Percentiles rank a stretch among this genome's conserved stretches.
phyloP scores from a whole-genome alignment of 2,797 vertebrate genomes.

The Urosaurus nigricauda region DNA sequence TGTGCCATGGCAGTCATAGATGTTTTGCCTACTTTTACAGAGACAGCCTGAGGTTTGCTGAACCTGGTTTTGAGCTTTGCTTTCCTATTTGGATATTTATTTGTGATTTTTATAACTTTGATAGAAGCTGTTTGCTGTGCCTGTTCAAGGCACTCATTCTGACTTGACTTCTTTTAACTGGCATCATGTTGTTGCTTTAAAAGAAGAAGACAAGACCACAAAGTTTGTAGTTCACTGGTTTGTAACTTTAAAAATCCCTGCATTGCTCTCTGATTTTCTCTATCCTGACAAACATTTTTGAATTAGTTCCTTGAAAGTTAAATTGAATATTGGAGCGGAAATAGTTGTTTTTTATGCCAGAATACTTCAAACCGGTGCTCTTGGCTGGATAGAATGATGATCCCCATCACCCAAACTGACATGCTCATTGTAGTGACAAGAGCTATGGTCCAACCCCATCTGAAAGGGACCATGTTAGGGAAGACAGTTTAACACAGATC shows the following conservation, averaged over 20 bases:
- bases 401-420: background rate
- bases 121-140: conserved; percentile 32
- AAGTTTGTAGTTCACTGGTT: conserved; percentile 44
- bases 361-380: background rate
- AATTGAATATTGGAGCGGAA: background rate
- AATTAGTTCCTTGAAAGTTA: background rate
- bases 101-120: conserved; percentile 39
- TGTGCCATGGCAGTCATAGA: background rate
- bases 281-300: conserved; percentile 25
- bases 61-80: conserved; percentile 14
- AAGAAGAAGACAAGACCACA: conserved; percentile 21
- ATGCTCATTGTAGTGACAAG: background rate
- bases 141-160: conserved; percentile 8
- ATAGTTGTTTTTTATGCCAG: conserved; percentile 38
- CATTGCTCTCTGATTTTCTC: conserved; percentile 20
- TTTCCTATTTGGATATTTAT: conserved; percentile 30
- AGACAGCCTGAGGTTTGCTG: conserved; percentile 35
- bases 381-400: background rate
- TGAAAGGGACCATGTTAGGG: background rate
- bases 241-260: conserved; percentile 26
- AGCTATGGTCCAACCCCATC: background rate
- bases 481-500: background rate
- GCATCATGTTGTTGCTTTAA: conserved; percentile 35
- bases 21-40: conserved; percentile 8
- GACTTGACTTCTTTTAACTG: conserved; percentile 42